Base-by-base conservation (phyloP, 1,140 invertebrate species). In the Octopus sinensis region DNA sequence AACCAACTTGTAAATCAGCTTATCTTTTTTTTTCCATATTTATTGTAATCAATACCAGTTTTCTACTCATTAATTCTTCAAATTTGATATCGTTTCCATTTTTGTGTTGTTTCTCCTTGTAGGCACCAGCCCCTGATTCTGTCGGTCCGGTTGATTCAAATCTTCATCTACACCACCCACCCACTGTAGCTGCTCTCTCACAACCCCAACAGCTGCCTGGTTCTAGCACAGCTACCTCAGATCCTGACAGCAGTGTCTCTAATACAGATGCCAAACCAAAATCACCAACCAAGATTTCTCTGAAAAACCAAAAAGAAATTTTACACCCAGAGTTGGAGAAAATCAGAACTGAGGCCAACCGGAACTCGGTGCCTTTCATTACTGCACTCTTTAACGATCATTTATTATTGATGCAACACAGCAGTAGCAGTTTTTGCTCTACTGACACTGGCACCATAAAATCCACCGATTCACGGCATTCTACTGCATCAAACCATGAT, bases 301-400 rank as follows among this genome's bases (percentile, higher is more conserved):
- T 85, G 52, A 86, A 86, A 79, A 88, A 87, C 80, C 83, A 86
- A 75, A 87, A 87, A 53, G 87, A 86, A 82, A 83, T 82, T 7
- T 83, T 89, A 53, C 88, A 89, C 79, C 88, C 88, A 13, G 88
- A 89, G 77, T 82, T 89, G 13, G 85, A 88, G 73, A 85, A 88
- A 77, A 89, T 89, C 13, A 75, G 86, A 43, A 85, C 85, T 53
- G 84, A 87, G 82, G 84, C 85, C 4, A 84, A 88, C 82, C 86
- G 85, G 51, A 83, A 85, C 68, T 87, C 87, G 43, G 82, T 89
- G 54, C 88, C 88, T 23, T 83, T 89, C 43, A 89, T 89, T 79
- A 87, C 86, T 17, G 88, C 87, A 6, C 82, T 89, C 56, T 89
- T 86, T 83, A 88, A 88, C 81, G 88, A 89, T 79, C 86, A 85